Conservation (phyloP, 2,888 invertebrate species). For the Hermaeophaga mercurialis region DNA sequence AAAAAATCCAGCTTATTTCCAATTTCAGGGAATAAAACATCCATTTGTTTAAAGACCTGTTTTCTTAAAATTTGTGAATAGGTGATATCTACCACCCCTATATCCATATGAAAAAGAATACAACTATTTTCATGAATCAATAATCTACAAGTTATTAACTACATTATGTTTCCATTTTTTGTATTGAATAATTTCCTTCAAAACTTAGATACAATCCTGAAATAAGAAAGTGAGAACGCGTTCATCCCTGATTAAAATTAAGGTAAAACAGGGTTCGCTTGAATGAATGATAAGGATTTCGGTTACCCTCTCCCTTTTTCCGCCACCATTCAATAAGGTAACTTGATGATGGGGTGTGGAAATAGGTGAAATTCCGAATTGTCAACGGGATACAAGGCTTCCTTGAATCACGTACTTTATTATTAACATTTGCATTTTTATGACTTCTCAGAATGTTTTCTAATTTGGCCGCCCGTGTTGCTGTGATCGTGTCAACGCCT, state of each 20-base stretch:
- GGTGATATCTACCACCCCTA: too few relatives aligned
- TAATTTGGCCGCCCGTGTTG: conserved; percentile 21
- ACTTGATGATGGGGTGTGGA: conserved; percentile 22
- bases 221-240: conserved; percentile 10
- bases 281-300: conserved; percentile 25
- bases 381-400: conserved; percentile 19
- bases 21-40: too few relatives aligned
- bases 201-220: conserved; percentile 9
- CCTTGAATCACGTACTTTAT: conserved; percentile 29
- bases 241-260: conserved; percentile 26
- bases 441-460: conserved; percentile 29
- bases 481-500: conserved; percentile 28
- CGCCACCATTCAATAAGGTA: conserved; percentile 18
- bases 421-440: conserved; percentile 35
- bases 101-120: too few relatives aligned
- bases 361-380: conserved; percentile 20
- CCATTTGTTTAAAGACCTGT: too few relatives aligned
- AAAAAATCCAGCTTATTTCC: too few relatives aligned
- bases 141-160: too few relatives aligned
- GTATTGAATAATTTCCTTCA: too few relatives aligned
- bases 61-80: too few relatives aligned
- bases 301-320: conserved; percentile 12
- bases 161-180: too few relatives aligned
- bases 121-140: too few relatives aligned
- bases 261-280: conserved; percentile 18